These are phyloP conservation scores for Caerostris extrusa DNA, from an alignment of 1,140 invertebrate species.

Conservation along the genomic window DNA sequence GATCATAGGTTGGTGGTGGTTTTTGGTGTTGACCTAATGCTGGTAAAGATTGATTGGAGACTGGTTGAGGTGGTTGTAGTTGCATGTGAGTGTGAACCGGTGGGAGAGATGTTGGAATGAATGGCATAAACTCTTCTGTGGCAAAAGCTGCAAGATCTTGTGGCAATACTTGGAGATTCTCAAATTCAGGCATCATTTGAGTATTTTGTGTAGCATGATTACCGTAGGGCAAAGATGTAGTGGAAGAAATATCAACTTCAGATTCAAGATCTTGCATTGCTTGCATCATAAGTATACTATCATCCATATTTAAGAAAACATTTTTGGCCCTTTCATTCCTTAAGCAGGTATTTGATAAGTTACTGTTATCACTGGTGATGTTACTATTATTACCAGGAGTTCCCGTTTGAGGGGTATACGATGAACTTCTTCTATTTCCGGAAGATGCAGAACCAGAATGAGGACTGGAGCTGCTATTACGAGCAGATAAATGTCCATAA, in stretches of 20 bases:
- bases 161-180: constrained; percentile 69
- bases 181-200: constrained; percentile 47
- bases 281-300: constrained; percentile 68
- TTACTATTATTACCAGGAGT: constrained; percentile 42
- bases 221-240: background rate
- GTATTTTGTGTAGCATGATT: background rate
- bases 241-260: background rate
- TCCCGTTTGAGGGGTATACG: constrained; percentile 28
- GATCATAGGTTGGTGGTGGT: constrained; percentile 74
- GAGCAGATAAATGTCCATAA: constrained; percentile 95
- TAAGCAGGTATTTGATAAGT: constrained; percentile 43
- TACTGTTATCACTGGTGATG: constrained; percentile 60
- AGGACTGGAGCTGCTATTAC: constrained; percentile 81
- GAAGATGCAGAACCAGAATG: constrained; percentile 66
- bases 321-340: constrained; percentile 7
- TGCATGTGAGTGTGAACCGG: constrained; percentile 52
- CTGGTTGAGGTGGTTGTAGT: background rate
- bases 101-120: constrained; percentile 47
- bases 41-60: background rate
- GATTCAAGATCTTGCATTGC: constrained; percentile 75
- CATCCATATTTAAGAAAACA: constrained; percentile 48
- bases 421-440: constrained; percentile 49
- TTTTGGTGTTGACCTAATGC: background rate
- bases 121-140: constrained; percentile 33
- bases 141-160: constrained; percentile 70